A percentile compares a stretch with the other conserved stretches of the same genome.
phyloP scores from a whole-genome alignment of 1,140 invertebrate genomes.

The Prorops nasuta region DNA sequence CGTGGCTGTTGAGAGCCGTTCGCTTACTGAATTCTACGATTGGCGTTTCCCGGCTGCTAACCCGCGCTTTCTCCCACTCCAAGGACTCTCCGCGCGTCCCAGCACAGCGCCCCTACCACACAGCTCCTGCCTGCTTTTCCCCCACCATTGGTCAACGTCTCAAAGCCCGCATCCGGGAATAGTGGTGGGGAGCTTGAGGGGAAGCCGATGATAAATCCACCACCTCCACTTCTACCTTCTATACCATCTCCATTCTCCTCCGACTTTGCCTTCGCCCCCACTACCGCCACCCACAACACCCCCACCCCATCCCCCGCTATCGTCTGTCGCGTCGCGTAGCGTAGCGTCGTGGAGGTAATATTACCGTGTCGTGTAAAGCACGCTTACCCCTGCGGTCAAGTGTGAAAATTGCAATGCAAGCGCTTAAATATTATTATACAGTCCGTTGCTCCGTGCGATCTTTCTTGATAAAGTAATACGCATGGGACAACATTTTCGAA shows the following conservation, averaged over 20 bases:
- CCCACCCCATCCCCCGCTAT: background rate
- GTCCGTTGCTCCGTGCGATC: too few species aligned
- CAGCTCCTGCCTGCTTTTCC: background rate
- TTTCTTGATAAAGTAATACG: background rate
- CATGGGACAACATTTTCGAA: too few species aligned
- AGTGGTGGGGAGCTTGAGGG: conserved; percentile 2
- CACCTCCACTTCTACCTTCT: too few species aligned
- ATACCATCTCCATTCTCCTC: background rate
- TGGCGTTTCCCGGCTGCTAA: conserved; percentile 46
- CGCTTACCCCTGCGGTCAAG: conserved; percentile 36
- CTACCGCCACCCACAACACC: background rate
- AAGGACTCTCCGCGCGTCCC: conserved; percentile 19
- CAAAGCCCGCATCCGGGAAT: conserved; percentile 23
- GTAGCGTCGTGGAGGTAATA: conserved; percentile 27
- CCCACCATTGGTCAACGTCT: conserved; percentile 6
- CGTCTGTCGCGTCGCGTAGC: background rate
- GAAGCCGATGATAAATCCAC: background rate
- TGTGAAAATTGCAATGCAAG: conserved; percentile 42
- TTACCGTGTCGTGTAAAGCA: conserved; percentile 33
- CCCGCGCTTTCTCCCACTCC: conserved; percentile 51
- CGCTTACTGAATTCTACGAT: conserved; percentile 50
- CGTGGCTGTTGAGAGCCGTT: conserved; percentile 43
- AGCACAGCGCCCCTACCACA: conserved; percentile 26
- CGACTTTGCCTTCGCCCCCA: background rate
- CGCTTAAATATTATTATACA: too few species aligned